A percentile compares a stretch with the other conserved stretches of the same genome.
Evolutionary conservation across 2,888 invertebrate species (phyloP).

Genomic region (Drosophila nr. fundita): DNA sequence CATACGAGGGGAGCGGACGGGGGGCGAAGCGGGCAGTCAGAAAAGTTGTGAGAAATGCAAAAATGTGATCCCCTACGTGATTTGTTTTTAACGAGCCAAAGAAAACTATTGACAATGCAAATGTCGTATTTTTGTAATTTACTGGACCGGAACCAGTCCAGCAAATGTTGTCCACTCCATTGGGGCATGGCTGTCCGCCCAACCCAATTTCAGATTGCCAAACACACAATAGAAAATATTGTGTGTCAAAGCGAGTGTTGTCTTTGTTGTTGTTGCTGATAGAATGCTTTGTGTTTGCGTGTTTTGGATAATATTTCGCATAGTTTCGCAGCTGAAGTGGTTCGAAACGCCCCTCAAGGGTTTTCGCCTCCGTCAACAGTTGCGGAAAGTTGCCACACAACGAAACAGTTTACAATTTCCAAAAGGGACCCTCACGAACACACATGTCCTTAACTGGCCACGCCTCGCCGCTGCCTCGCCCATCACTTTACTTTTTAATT

Average conservation of each 20-base stretch:
- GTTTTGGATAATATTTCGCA: slow-evolving; percentile 71
- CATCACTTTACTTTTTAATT: slow-evolving; percentile 71
- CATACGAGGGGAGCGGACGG: not conserved
- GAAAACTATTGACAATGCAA: slow-evolving; percentile 80
- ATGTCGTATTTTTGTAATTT: slow-evolving; percentile 67
- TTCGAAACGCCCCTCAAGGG: slow-evolving; percentile 37
- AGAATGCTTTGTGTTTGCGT: slow-evolving; percentile 29
- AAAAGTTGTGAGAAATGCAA: slow-evolving; percentile 48
- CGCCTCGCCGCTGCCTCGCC: slow-evolving; percentile 16
- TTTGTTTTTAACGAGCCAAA: slow-evolving; percentile 74
- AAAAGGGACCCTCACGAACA: slow-evolving; percentile 46
- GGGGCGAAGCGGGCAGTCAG: slow-evolving; percentile 17
- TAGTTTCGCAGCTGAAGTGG: slow-evolving; percentile 68
- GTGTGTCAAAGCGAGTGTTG: slow-evolving; percentile 62
- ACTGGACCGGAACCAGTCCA: slow-evolving; percentile 28
- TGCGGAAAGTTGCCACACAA: slow-evolving; percentile 58
- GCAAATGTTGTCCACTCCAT: slow-evolving; percentile 48
- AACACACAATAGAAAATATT: slow-evolving; percentile 64
- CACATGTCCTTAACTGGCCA: slow-evolving; percentile 23
- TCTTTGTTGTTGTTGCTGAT: slow-evolving; percentile 4
- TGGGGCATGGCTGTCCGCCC: slow-evolving; percentile 36
- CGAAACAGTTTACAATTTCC: slow-evolving; percentile 68
- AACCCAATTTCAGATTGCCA: slow-evolving; percentile 17
- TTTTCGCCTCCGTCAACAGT: slow-evolving; percentile 36
- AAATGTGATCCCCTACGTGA: slow-evolving; percentile 62